Evolutionary conservation across 2,797 vertebrate genomes (phyloP).

Genomic region (Pyrrhura leucotis): DNA sequence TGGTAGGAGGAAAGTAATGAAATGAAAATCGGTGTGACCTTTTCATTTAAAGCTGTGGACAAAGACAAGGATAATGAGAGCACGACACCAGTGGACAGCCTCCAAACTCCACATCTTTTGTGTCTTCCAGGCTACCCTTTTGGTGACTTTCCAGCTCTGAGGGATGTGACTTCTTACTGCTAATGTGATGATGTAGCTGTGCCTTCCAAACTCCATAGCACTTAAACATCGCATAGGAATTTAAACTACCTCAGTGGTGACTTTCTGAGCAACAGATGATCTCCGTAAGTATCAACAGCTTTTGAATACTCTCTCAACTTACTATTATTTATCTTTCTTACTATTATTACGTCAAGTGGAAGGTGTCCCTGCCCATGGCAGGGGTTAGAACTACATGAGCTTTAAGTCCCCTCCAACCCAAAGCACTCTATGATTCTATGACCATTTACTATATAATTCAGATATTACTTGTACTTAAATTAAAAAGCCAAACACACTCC

Average conservation of each 20-base stretch:
- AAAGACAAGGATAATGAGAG: neutral
- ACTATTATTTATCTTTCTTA: neutral
- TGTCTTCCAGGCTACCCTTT: neutral
- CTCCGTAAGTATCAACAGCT: neutral
- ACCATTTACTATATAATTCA: neutral
- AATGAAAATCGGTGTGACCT: neutral
- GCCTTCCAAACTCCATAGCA: neutral
- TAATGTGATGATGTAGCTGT: neutral
- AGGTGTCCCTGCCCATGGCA: neutral
- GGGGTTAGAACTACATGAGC: neutral
- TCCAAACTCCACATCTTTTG: neutral
- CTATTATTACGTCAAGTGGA: neutral
- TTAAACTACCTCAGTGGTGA: neutral
- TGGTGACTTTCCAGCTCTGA: neutral
- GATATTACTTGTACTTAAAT: neutral
- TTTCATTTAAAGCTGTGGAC: slow-evolving; percentile 9
- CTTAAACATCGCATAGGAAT: neutral
- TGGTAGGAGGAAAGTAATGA: neutral
- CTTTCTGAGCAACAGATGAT: neutral
- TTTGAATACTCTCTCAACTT: neutral
- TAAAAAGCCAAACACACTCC: neutral
- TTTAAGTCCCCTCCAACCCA: neutral
- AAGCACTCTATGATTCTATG: neutral
- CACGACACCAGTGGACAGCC: neutral
- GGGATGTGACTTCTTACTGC: neutral